phyloP scores from a whole-genome alignment of 2,113 vertebrate genomes.

The Melospiza georgiana region DNA sequence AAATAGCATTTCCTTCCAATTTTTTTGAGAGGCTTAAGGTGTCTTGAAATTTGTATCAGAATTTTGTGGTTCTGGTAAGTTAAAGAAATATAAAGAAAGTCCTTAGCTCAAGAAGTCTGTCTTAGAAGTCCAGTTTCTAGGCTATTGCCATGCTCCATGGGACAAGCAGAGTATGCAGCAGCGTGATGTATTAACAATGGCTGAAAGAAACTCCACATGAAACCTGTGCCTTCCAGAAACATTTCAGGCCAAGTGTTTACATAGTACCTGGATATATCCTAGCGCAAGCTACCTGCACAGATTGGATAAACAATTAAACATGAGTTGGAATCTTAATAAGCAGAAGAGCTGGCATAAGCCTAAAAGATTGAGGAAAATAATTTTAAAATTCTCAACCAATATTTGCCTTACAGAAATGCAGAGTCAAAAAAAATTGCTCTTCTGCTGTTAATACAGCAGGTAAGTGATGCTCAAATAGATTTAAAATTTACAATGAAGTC shows the following conservation, averaged over 20 bases:
- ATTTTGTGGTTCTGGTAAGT: rapidly evolving
- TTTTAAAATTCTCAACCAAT: background rate
- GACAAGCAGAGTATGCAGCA: background rate
- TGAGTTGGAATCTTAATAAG: background rate
- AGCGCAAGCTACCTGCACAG: background rate
- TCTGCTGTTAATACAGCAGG: background rate
- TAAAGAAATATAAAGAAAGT: background rate
- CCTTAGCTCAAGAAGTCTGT: background rate
- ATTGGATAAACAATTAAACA: background rate
- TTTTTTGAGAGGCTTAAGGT: background rate
- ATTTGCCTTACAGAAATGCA: background rate
- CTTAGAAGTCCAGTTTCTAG: background rate
- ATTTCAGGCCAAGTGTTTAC: background rate
- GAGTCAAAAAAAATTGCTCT: background rate
- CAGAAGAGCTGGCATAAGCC: background rate
- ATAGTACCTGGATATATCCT: background rate
- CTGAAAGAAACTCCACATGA: background rate
- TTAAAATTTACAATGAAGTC: background rate
- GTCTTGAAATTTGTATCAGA: background rate
- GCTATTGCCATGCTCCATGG: background rate
- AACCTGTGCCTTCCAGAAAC: background rate
- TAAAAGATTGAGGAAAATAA: background rate
- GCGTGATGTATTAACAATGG: background rate
- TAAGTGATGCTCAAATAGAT: background rate
- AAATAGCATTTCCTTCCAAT: background rate